phyloP scores from a whole-genome alignment of 2,888 invertebrate species.

The Eupithecia abbreviata region DNA sequence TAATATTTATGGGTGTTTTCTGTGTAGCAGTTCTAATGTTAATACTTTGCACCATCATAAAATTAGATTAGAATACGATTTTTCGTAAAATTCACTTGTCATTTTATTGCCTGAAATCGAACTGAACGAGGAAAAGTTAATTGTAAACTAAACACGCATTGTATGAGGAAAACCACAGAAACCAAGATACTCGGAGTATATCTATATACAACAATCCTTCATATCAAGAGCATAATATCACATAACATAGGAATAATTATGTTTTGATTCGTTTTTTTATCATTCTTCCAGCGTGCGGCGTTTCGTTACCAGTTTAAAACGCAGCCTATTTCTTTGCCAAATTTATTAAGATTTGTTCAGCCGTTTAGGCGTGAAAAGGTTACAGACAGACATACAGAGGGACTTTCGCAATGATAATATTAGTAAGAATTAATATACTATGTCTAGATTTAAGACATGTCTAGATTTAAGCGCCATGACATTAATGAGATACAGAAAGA shows the following conservation, averaged over 20 bases:
- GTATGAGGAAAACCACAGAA: conserved; percentile 20
- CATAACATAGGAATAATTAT: neutral
- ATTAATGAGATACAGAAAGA: too few species aligned
- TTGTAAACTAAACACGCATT: neutral
- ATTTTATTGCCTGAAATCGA: neutral
- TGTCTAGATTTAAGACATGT: neutral
- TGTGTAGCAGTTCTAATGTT: neutral
- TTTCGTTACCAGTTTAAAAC: neutral
- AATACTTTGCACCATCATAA: neutral
- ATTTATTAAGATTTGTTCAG: neutral
- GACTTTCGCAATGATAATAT: neutral
- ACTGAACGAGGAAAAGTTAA: conserved; percentile 19
- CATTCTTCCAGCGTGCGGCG: neutral
- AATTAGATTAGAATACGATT: neutral
- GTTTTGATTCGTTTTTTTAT: neutral
- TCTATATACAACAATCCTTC: neutral
- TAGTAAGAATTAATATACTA: neutral
- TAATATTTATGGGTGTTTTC: neutral
- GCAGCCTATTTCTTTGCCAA: neutral
- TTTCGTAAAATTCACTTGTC: neutral
- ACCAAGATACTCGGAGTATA: neutral
- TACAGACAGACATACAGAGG: conserved; percentile 8
- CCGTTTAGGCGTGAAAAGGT: neutral
- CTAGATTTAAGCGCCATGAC: neutral
- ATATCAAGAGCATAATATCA: neutral